Conservation (phyloP, 2,113 vertebrate species). For the Sula dactylatra region DNA sequence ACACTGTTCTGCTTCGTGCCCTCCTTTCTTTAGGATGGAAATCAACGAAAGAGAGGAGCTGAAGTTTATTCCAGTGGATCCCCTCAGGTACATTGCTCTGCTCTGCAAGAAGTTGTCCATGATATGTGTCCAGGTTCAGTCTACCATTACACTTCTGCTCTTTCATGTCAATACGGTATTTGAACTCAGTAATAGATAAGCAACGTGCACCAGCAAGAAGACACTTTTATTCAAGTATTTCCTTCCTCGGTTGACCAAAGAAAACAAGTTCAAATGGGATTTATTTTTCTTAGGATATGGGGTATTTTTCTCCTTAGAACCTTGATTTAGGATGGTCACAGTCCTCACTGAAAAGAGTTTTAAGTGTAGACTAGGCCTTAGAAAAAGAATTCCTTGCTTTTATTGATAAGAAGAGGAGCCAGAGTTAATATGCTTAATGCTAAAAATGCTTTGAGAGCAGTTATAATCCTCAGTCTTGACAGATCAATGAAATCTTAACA, state of each 20-base stretch:
- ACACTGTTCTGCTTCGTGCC: not conserved
- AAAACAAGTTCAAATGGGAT: not conserved
- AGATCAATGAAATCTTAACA: not conserved
- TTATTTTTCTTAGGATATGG: not conserved
- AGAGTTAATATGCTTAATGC: not conserved
- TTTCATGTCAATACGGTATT: not conserved
- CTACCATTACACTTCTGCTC: not conserved
- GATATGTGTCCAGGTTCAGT: not conserved
- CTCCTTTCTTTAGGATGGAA: not conserved
- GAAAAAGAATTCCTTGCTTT: not conserved
- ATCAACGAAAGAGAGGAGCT: not conserved
- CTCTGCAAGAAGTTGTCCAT: not conserved
- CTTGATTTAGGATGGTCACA: not conserved
- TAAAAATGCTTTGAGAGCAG: not conserved
- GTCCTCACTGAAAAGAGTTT: not conserved
- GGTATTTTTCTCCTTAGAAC: not conserved
- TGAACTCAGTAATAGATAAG: not conserved
- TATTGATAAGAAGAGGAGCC: not conserved
- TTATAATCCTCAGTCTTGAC: not conserved
- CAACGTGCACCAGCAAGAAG: not conserved
- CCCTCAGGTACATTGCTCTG: not conserved
- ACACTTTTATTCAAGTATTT: not conserved
- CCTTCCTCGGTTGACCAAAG: not conserved
- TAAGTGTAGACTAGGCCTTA: not conserved
- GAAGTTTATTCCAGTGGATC: not conserved